Evolutionary conservation across 1,140 invertebrate genomes (phyloP), one percentile per base, ranked within the genome.

Genomic region (Homarus americanus): DNA sequence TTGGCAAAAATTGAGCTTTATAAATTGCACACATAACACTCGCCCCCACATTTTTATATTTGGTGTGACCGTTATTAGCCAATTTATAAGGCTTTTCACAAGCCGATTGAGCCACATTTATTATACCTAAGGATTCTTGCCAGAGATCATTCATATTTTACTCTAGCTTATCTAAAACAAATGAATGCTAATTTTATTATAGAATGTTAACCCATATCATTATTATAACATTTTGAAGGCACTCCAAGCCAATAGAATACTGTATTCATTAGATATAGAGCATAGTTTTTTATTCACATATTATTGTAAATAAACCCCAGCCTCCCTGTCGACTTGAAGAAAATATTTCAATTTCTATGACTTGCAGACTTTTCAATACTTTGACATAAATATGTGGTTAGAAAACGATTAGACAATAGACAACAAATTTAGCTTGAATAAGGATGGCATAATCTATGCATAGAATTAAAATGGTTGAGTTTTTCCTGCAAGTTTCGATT

Each of bases 211-310:
- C 24, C 63, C 63, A 69, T 69, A 69, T 69, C 63, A 69, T 69
- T 32, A 69, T 69, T 69, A 69, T 69, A 28, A 28, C 63, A 32
- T 69, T 69, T 69, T 69, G 63, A 69, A 1, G 63, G 63, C 63
- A 69, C 28, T 32, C 32, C 63, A 69, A 69, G 63, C 63, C 63
- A 32, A 69, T 69, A 69, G 24, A 69, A 69, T 69, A 69, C 28
- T 69, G 63, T 32, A 69, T 28, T 69, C n/a, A 69, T 69, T 69
- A 69, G 24, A 28, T 69, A 69, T 28, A 69, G n/a, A 69, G 5
- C 15, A 32, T 69, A 69, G 63, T 69, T 69, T 69, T 69, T 69
- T 69, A 69, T 69, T 69, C 63, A 32, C 63, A 69, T 69, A 63
- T 63, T 69, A 69, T 69, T 69, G 63, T 69, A 69, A 28, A 69